Conservation (phyloP, 2,113 vertebrate genomes). For the Campylomormyrus numenius region DNA sequence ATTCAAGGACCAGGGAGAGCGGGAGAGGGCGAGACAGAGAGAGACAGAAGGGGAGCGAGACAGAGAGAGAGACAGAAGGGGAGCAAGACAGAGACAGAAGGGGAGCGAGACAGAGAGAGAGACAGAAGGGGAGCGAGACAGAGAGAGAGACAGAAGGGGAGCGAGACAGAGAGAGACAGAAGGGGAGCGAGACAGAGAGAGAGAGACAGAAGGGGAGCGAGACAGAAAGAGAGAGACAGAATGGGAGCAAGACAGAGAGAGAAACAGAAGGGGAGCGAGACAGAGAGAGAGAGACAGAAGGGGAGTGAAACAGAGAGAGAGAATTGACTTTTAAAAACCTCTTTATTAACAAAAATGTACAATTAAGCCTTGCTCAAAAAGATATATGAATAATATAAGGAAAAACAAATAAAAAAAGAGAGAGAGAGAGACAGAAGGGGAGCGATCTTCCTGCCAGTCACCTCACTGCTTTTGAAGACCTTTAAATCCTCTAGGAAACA, state of each 20-base stretch:
- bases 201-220: too few relatives aligned
- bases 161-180: background rate
- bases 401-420: background rate
- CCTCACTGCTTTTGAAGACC: background rate
- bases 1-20: background rate
- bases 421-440: background rate
- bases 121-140: too few relatives aligned
- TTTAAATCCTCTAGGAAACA: conserved; percentile 11
- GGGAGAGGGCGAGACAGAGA: background rate
- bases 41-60: background rate
- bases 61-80: background rate
- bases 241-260: background rate
- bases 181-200: background rate
- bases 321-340: too few relatives aligned
- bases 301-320: background rate
- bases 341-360: too few relatives aligned
- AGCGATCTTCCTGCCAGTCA: background rate
- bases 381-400: too few relatives aligned
- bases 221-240: background rate
- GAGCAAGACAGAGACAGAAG: background rate
- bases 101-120: background rate
- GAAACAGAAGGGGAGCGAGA: background rate
- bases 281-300: background rate
- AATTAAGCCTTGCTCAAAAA: too few relatives aligned
- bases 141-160: background rate